Percentiles rank a stretch among this genome's conserved stretches.
Evolutionary conservation across 2,113 vertebrate species (phyloP).

Genomic region (Pelmatolapia mariae): DNA sequence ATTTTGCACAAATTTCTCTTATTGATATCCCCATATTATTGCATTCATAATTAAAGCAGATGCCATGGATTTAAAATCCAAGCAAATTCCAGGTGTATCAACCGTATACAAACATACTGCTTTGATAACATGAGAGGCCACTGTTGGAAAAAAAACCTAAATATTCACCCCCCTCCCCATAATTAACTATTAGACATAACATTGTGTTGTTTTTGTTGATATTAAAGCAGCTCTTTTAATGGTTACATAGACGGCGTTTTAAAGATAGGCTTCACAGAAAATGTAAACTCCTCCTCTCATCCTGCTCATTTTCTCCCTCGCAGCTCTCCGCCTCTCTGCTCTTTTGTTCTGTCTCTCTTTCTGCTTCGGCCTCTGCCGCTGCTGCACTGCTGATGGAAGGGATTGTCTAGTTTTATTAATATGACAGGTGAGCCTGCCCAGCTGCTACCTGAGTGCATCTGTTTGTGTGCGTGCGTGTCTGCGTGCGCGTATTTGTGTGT

Average conservation of each 20-base stretch:
- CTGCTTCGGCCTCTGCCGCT: conserved; percentile 25
- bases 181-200: neutral
- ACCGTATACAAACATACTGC: neutral
- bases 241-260: neutral
- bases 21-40: neutral
- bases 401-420: conserved; percentile 70
- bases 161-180: neutral
- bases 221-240: neutral
- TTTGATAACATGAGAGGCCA: neutral
- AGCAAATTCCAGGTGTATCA: neutral
- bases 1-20: neutral
- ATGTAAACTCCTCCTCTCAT: neutral
- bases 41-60: neutral
- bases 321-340: conserved; percentile 5
- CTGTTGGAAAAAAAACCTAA: neutral
- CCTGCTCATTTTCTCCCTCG: neutral
- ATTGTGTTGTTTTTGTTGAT: neutral
- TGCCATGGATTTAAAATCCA: neutral
- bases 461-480: neutral
- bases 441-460: conserved; percentile 67
- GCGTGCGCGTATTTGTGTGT: neutral
- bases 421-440: conserved; percentile 73
- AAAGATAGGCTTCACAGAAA: neutral
- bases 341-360: conserved; percentile 54
- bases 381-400: conserved; percentile 66